Conservation (phyloP, 2,113 vertebrate genomes). For the Sapayoa aenigma region DNA sequence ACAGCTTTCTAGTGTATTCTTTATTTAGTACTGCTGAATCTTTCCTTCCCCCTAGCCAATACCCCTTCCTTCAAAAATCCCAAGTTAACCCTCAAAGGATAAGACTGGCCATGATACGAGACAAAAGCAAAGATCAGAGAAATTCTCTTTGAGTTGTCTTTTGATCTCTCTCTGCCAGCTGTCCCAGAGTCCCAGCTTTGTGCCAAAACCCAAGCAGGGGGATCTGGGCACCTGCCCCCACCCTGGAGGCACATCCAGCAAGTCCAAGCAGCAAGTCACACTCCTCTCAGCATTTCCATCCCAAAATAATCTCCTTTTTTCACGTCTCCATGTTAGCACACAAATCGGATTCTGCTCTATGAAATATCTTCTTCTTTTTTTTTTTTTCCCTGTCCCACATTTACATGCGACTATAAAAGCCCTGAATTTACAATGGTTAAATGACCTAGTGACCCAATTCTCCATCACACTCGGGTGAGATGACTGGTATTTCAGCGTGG, state of each 20-base stretch:
- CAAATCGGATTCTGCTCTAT: not conserved
- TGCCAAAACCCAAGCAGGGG: not conserved
- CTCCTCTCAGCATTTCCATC: not conserved
- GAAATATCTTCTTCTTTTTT: not conserved
- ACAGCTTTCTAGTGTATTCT: not conserved
- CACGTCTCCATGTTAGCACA: not conserved
- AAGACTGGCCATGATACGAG: not conserved
- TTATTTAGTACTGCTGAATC: not conserved
- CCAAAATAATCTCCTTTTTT: not conserved
- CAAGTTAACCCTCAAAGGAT: not conserved
- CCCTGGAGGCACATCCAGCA: not conserved
- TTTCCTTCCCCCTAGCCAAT: not conserved
- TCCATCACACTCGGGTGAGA: not conserved
- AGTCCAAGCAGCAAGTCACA: not conserved
- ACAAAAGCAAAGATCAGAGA: not conserved
- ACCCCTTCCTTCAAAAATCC: not conserved
- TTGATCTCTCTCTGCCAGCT: not conserved
- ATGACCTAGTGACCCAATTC: constrained; percentile 41
- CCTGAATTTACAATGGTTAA: not conserved
- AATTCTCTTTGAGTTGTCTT: not conserved
- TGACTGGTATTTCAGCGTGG: not conserved
- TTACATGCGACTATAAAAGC: not conserved
- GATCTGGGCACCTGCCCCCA: not conserved
- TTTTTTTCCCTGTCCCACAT: not conserved
- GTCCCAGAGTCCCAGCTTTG: not conserved